A percentile compares a stretch with the other conserved stretches of the same genome.
Conservation (phyloP, 2,888 invertebrate genomes). For the Leptothorax acervorum region DNA sequence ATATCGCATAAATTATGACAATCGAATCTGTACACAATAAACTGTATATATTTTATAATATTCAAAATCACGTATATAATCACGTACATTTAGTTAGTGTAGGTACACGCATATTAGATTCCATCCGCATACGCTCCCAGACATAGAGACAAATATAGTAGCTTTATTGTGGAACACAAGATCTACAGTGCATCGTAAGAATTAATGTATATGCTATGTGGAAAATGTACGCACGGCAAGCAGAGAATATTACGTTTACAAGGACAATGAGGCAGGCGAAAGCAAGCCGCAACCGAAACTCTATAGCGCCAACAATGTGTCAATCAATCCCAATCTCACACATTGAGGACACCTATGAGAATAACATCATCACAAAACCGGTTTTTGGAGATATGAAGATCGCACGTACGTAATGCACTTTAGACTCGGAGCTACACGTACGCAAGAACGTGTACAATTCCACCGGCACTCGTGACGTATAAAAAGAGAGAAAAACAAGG, state of each 20-base stretch:
- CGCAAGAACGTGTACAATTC: background rate
- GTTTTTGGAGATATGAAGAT: conserved; percentile 35
- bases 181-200: conserved; percentile 28
- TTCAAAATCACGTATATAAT: background rate
- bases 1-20: background rate
- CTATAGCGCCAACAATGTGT: conserved; percentile 32
- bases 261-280: conserved; percentile 36
- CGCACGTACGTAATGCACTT: conserved; percentile 27
- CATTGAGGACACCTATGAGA: background rate
- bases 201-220: conserved; percentile 10
- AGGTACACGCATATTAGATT: conserved; percentile 9
- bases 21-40: background rate
- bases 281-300: conserved; percentile 28
- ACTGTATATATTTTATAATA: background rate
- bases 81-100: background rate
- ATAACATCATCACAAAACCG: conserved; percentile 34
- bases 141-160: conserved; percentile 20
- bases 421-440: conserved; percentile 22
- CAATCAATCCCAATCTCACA: conserved; percentile 34
- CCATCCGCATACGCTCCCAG: conserved; percentile 12
- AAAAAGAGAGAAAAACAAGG: conserved; percentile 28
- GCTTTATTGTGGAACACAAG: conserved; percentile 23
- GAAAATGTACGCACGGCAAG: conserved; percentile 34
- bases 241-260: conserved; percentile 43
- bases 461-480: background rate